Base-by-base conservation (phyloP, 1,140 invertebrate species). In the Chrysopa pallens region DNA sequence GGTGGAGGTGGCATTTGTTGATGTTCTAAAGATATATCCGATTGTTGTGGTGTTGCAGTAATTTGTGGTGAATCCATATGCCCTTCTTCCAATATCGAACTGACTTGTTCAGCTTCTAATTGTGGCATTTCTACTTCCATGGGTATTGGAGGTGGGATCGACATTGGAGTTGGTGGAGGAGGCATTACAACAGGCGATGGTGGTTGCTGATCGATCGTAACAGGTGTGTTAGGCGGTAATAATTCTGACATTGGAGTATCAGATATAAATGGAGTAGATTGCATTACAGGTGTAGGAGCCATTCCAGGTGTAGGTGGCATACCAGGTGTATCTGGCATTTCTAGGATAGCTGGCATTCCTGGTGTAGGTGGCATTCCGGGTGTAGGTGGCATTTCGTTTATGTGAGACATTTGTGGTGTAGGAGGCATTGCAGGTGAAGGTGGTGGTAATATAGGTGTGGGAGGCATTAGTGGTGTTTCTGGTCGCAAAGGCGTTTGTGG, bases 61-160 rank as follows among this genome's bases (percentile, higher is more conserved):
- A 23, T 23, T 23, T 23, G 17, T 23, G 17, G 5, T 23, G 17
- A 3, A 3, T 23, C 17, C 2, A 23, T 23, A 23, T 23, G 17
- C 17, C 17, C 17, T 23, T 23, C 17, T 23, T 23, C 17, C 17
- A 23, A 23, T 23, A 23, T 23, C 17, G 17, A 23, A 23, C 17
- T 23, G 17, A 64, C 61, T 45, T 72, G 69, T 38, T 63, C 62
- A 29, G 68, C 53, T 23, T 62, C 61, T 46, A 71, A 61, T 48
- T 72, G 68, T 4, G 69, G 67, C 52, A 70, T 70, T 29, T 61
- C 8, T 12, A 33, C 58, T 14, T 46, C 52, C 46, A 43, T 42
- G 42, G 38, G 48, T 13, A 54, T 52, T 11, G 2, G 40, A 13
- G 48, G 15, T 14, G 49, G 46, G 7, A 47, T 48, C 1, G 49